Evolutionary conservation across 1,140 invertebrate species (phyloP), one percentile per base, ranked within the genome.

Genomic region (Macrostomum lignano): DNA sequence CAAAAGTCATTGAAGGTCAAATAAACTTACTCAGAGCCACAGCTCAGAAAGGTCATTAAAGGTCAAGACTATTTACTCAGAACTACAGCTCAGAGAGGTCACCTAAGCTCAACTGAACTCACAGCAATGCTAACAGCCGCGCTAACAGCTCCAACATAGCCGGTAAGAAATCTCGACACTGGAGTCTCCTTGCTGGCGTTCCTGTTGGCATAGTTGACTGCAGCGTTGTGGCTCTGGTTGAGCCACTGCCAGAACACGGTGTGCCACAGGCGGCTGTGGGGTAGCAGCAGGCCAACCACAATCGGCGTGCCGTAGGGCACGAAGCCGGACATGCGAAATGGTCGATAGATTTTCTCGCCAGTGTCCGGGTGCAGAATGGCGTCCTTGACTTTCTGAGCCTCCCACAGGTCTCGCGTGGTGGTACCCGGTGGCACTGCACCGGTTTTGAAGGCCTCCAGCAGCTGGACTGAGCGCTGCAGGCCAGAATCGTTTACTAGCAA

Each of bases 231-330:
- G 33, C 55, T 54, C 40, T 62, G 61, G 42, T 63, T 63, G 9
- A 61, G 37, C 61, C 60, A 63, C 38, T 64, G 61, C 61, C 61
- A 63, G 37, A 63, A 61, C 6, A 63, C 45, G 3, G 56, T 47
- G 9, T 46, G 42, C 11, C 28, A 33, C 26, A 60, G 44, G 7
- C 47, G 51, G 2, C 54, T 60, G 39, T 61, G 61, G 1, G 62
- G 62, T 14, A 63, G 42, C n/a, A 64, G 40, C 38, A 64, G 41
- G 22, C 61, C 62, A 7, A 55, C 53, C 14, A 63, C 58, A 33
- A 60, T 53, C 33, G 58, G 58, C 34, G 55, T 45, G 31, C 61
- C 61, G 47, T 64, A 63, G 10, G 62, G 62, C 13, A 64, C 61
- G 47, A 50, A 63, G 13, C 61, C 55, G 39, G 55, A 58, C 61